A percentile compares a stretch with the other conserved stretches of the same genome.
Evolutionary conservation across 2,113 vertebrate genomes (phyloP).

Genomic region (Prunella himalayana): DNA sequence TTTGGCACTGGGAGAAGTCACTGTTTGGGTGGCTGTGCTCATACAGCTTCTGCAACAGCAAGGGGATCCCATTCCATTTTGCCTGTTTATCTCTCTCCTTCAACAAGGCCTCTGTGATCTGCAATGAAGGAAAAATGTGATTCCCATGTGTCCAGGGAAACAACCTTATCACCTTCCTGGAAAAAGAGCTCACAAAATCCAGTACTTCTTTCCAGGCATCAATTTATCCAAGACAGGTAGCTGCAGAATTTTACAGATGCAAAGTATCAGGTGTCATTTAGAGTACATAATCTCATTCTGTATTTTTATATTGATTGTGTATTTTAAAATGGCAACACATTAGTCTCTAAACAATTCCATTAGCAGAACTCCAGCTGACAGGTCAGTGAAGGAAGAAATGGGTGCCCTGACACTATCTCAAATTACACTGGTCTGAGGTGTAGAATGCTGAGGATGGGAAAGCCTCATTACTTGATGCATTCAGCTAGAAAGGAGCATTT

Average conservation of each 20-base stretch:
- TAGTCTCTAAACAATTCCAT: background rate
- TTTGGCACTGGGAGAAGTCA: conserved; percentile 89
- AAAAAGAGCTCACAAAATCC: background rate
- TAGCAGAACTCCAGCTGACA: background rate
- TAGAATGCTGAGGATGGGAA: background rate
- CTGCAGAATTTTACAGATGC: background rate
- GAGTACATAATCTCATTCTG: background rate
- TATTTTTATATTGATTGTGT: background rate
- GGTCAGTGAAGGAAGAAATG: background rate
- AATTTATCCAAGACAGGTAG: background rate
- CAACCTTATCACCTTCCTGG: background rate
- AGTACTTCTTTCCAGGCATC: background rate
- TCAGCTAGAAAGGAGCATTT: background rate
- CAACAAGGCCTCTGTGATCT: conserved; percentile 90
- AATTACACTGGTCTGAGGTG: background rate
- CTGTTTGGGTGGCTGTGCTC: conserved; percentile 93
- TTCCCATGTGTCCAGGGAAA: background rate
- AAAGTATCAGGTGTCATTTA: background rate
- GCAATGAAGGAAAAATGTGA: background rate
- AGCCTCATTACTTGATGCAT: background rate
- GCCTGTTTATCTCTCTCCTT: conserved; percentile 90
- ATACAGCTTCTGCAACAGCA: conserved; percentile 87
- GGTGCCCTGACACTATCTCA: background rate
- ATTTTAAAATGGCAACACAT: background rate
- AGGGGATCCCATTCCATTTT: conserved; percentile 95